Evolutionary conservation across 2,113 vertebrate species (phyloP).

Genomic region (Miniopterus natalensis): DNA sequence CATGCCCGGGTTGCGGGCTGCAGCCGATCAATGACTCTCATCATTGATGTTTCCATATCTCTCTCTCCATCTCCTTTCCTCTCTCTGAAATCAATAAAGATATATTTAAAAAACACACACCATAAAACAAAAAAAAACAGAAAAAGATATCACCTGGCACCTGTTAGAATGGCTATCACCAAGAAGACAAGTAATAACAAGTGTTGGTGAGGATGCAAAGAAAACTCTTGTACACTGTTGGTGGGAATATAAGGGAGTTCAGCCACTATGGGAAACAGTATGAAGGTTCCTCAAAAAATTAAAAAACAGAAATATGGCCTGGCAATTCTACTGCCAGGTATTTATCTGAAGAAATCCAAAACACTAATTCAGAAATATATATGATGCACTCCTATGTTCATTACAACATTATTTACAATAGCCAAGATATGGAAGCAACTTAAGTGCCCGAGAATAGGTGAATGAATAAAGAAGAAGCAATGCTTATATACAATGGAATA

Average conservation of each 20-base stretch:
- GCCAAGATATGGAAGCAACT: neutral
- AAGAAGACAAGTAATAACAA: neutral
- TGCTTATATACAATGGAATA: neutral
- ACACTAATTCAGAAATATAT: neutral
- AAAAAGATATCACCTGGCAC: neutral
- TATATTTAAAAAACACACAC: no score
- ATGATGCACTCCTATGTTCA: neutral
- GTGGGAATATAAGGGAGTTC: neutral
- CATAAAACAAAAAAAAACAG: neutral
- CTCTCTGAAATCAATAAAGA: no score
- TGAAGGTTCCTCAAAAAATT: neutral
- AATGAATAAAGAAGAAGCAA: no score
- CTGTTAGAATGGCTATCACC: neutral
- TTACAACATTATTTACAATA: neutral
- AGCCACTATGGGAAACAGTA: neutral
- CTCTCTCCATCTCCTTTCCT: no score
- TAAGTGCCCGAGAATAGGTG: neutral
- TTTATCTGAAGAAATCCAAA: neutral
- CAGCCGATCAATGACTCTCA: no score
- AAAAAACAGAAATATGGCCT: neutral
- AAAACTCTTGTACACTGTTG: neutral
- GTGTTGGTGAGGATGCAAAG: neutral
- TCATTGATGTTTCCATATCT: no score
- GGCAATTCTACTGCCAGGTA: neutral
- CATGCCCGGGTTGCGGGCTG: no score